These are phyloP conservation scores for Apamea anceps DNA, from an alignment of 2,888 invertebrate species.

Conservation along the genomic window DNA sequence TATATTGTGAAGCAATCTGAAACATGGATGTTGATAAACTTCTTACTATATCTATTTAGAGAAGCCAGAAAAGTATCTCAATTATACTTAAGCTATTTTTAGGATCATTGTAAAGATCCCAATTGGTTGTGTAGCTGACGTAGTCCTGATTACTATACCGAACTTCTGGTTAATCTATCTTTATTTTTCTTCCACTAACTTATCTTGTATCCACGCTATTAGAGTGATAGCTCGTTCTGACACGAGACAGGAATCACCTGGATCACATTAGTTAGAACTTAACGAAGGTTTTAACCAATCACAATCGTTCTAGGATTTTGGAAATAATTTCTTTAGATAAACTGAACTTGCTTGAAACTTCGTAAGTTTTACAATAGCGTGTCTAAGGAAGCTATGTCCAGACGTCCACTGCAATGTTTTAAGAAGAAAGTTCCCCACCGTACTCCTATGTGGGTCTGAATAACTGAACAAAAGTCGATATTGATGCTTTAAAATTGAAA, in stretches of 20 bases:
- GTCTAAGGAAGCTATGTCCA: background rate
- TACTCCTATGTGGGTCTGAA: background rate
- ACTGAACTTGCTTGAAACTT: conserved; percentile 20
- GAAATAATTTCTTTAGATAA: background rate
- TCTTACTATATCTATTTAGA: background rate
- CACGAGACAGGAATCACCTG: background rate
- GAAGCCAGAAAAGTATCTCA: too few species aligned
- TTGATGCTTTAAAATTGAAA: background rate
- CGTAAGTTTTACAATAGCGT: background rate
- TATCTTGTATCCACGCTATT: background rate
- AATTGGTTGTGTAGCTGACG: background rate
- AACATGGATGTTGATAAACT: too few species aligned
- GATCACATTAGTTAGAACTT: background rate
- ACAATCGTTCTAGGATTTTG: background rate
- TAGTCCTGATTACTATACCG: background rate
- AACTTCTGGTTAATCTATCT: background rate
- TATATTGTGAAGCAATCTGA: too few species aligned
- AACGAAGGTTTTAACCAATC: too few species aligned
- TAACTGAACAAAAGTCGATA: background rate
- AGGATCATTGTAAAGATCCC: background rate
- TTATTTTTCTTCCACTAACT: background rate
- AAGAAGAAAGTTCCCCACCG: background rate
- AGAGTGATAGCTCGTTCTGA: background rate
- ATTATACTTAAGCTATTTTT: background rate
- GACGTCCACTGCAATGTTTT: background rate